Evolutionary conservation across 1,140 invertebrate genomes (phyloP).

Genomic region (Musca domestica): DNA sequence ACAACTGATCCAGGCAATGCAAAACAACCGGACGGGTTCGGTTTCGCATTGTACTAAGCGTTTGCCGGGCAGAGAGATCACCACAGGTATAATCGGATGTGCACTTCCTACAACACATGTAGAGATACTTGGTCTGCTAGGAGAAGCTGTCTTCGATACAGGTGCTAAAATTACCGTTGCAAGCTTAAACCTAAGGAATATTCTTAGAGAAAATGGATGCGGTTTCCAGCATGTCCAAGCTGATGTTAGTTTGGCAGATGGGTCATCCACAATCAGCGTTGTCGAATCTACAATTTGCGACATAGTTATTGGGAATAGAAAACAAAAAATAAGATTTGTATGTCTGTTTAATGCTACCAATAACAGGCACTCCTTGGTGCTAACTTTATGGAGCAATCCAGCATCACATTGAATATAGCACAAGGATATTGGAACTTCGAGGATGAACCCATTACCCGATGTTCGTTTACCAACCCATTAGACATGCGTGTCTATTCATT

Average conservation of each 20-base stretch:
- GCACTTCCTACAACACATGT: neutral
- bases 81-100: neutral
- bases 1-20: too few relatives aligned
- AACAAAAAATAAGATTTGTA: neutral
- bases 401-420: too few relatives aligned
- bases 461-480: neutral
- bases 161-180: neutral
- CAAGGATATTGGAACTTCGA: too few relatives aligned
- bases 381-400: slow-evolving; percentile 7
- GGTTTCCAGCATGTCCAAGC: neutral
- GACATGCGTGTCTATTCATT: neutral
- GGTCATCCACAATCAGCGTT: neutral
- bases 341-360: neutral
- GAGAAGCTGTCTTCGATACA: neutral
- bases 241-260: neutral
- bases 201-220: neutral
- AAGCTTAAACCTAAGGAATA: neutral
- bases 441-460: neutral
- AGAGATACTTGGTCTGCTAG: too few relatives aligned
- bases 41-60: too few relatives aligned
- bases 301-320: neutral
- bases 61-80: too few relatives aligned
- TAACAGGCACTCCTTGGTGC: neutral
- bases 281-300: neutral
- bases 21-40: too few relatives aligned